phyloP scores from a whole-genome alignment of 2,888 invertebrate species.

The Catocala nupta region DNA sequence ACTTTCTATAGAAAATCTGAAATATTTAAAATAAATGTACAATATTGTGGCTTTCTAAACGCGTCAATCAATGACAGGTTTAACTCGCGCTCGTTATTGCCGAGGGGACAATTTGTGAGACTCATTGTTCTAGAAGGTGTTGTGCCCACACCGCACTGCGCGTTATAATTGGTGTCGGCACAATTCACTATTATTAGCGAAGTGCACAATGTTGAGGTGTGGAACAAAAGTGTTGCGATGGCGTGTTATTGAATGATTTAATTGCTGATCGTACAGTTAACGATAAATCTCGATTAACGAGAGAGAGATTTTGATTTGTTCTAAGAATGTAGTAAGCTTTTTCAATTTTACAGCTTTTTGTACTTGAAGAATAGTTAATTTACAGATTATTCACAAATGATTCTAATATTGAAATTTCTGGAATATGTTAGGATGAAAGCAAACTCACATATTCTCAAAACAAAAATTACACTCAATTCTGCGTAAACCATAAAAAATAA shows the following conservation, averaged over 20 bases:
- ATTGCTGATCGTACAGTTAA: neutral
- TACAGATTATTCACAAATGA: no score
- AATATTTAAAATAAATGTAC: neutral
- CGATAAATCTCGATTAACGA: no score
- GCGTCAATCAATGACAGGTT: constrained; percentile 50
- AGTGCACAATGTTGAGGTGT: constrained; percentile 42
- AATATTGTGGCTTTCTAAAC: constrained; percentile 27
- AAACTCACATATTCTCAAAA: no score
- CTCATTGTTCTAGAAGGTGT: constrained; percentile 47
- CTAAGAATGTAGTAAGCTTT: no score
- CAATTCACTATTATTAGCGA: constrained; percentile 48
- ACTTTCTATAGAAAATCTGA: no score
- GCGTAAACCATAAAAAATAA: no score
- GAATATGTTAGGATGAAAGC: no score
- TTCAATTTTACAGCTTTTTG: no score
- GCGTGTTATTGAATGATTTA: neutral
- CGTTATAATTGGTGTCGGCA: constrained; percentile 69
- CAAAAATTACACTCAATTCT: no score
- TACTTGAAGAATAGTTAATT: no score
- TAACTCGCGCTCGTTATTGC: constrained; percentile 21
- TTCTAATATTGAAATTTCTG: no score
- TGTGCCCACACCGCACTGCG: constrained; percentile 29
- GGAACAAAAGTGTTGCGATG: constrained; percentile 33
- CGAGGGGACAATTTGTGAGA: constrained; percentile 50
- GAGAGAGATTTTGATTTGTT: no score